Base-by-base conservation (phyloP, 2,888 invertebrate species). In the Ophion ellenae region DNA sequence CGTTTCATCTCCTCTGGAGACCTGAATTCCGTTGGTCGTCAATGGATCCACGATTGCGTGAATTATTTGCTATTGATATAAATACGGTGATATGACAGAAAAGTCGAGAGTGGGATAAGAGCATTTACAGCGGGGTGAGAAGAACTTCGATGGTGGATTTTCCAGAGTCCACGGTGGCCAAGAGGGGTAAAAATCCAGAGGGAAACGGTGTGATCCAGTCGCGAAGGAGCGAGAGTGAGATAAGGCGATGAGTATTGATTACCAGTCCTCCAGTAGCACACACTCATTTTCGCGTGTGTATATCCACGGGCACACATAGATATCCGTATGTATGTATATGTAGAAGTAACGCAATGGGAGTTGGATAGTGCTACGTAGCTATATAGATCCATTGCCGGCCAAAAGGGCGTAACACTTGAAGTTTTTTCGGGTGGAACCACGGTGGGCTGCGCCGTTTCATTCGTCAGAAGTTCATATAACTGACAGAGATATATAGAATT, bases 241-340 rank as follows among this genome's bases (percentile, higher is more conserved):
- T 83, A 87, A 87, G 84, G 88, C 89, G 90, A 90, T 90, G 89
- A 91, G 90, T 91, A 91, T 91, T 91, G 91, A 91, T 91, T 91
- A 89, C 90, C 89, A 86, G 88, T 84, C 86, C 83, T 84, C 85
- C 79, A 85, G 71, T 63, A 76, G 66, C 57, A 66, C 36, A 70
- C 11, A 28, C 28, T 61, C n/a, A 61, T 76, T 63, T n/a, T 69
- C n/a, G 63, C 69, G 24, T 53, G 10, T 70, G 2, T 47, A 47
- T 61, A 24, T 45, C 14, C 5, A 45, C 36, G 28, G 7, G 36
- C 14, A 36, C 53, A 32, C 24, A 77, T 24, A 67, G 2, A 59
- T 59, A 20, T 61, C 36, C 40, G 9, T 32, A 61, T 7, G 53
- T 57, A 67, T 67, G 61, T 17, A 63, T 47, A 20, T 47, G 40